Evolutionary conservation across 2,113 vertebrate genomes (phyloP).

Genomic region (Pangasianodon gigas): DNA sequence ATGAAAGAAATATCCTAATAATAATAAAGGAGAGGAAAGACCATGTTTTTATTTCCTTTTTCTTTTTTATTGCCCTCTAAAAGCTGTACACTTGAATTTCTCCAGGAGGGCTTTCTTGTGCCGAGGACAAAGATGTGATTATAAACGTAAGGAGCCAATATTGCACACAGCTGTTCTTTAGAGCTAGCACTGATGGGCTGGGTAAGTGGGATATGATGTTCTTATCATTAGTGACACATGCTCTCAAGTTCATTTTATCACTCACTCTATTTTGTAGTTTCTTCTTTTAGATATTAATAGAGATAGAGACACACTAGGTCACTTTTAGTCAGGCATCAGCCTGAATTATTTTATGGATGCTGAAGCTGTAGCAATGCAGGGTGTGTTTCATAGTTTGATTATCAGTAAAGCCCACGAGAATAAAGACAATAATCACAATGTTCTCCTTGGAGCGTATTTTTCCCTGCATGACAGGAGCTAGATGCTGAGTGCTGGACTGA

Average conservation of each 20-base stretch:
- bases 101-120: conserved; percentile 71
- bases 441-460: conserved; percentile 2
- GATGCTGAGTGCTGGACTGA: conserved; percentile 12
- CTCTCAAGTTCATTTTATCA: conserved; percentile 17
- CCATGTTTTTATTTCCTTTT: conserved; percentile 68
- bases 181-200: conserved; percentile 61
- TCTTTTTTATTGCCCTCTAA: not conserved
- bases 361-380: not conserved
- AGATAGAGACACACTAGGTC: not conserved
- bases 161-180: conserved; percentile 75
- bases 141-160: conserved; percentile 86
- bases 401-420: conserved; percentile 7
- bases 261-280: conserved; percentile 19
- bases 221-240: conserved; percentile 69
- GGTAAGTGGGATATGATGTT: conserved; percentile 64
- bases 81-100: conserved; percentile 72
- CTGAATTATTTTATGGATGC: conserved; percentile 15
- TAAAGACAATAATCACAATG: conserved; percentile 9
- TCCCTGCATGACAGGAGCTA: conserved; percentile 9
- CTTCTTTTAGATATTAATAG: not conserved
- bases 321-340: not conserved
- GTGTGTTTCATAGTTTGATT: conserved; percentile 25
- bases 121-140: conserved; percentile 89
- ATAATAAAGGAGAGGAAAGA: conserved; percentile 84
- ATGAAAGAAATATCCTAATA: conserved; percentile 86